Evolutionary conservation across 2,113 vertebrate genomes (phyloP), one percentile per base, ranked within the genome.

Genomic region (Microtus pennsylvanicus): DNA sequence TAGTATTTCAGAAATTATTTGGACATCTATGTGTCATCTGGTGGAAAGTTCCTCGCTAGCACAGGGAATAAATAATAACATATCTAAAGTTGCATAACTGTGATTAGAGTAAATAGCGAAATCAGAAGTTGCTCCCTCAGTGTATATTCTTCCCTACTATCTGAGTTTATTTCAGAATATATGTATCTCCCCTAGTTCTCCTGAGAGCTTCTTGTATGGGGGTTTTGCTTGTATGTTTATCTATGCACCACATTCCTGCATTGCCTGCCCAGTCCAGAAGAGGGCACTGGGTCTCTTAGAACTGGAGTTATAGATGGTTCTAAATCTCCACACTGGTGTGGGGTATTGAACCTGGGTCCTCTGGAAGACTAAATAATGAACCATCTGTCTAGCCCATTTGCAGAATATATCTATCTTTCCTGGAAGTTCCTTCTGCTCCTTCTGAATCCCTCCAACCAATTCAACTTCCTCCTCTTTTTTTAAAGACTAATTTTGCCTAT

Each of bases 1-100:
- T 76, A 19, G 24, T 87, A 87, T 67, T 78, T 95, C 14, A 67
- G 69, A 86, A 81, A 58, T 17, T 94, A 58, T 17, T 94, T 82
- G 50, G 28, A 2, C 33, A 58, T n/a, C 47, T 47, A 12, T 67
- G 5, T 89, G 13, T 28, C 86, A 70, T 81, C 30, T 87, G 33
- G 28, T 63, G 1, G 17, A 47, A 63, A 69, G 67, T 67, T 63
- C 77, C 22, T 61, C 3, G 38, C 52, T 91, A 72, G 67, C 8
- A 22, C 76, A 76, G 82, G 61, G 28, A 63, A 42, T 45, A 45
- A 63, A 42, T 45, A 45, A 45, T 67, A 67, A 47, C 38, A 30
- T 86, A 67, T 47, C 61, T 65, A 47, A 67, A 67, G 42, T 86
- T 47, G 17, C 28, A 33, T 67, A 67, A 47, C 33, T 67, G 33